Percentiles rank a stretch among this genome's conserved stretches.
Evolutionary conservation across 2,797 vertebrate species (phyloP).

Genomic region (Karalla daura): DNA sequence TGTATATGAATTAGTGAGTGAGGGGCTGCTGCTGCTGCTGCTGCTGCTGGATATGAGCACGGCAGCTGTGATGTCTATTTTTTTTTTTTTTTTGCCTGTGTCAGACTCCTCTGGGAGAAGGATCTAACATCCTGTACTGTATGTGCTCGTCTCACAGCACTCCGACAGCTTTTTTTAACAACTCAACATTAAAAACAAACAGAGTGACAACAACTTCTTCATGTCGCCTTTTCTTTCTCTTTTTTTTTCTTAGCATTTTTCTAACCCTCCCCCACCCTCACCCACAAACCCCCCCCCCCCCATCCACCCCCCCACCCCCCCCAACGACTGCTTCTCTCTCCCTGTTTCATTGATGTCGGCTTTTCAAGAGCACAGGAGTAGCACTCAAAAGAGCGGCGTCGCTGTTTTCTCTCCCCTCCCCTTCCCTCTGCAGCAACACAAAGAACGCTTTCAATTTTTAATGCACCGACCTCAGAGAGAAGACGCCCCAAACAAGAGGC

Average conservation of each 20-base stretch:
- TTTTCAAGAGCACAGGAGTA: slow-evolving; percentile 69
- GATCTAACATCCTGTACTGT: slow-evolving; percentile 66
- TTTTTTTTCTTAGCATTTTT: no score
- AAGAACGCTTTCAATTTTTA: slow-evolving; percentile 76
- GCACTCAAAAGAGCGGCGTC: slow-evolving; percentile 42
- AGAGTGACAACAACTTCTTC: slow-evolving; percentile 68
- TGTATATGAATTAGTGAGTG: slow-evolving; percentile 1
- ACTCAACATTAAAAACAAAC: slow-evolving; percentile 69
- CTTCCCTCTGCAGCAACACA: slow-evolving; percentile 53
- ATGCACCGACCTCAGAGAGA: slow-evolving; percentile 65
- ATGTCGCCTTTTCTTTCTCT: slow-evolving; percentile 35
- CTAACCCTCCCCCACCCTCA: no score
- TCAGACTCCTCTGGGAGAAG: slow-evolving; percentile 60
- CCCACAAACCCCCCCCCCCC: no score
- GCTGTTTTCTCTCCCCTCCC: slow-evolving; percentile 33
- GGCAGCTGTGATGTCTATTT: slow-evolving; percentile 40
- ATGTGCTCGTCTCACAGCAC: slow-evolving; percentile 43
- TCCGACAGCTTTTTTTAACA: slow-evolving; percentile 55
- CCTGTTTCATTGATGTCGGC: slow-evolving; percentile 56
- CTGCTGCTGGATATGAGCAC: slow-evolving; percentile 10
- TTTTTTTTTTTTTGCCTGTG: slow-evolving; percentile 25
- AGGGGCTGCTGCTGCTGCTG: slow-evolving; percentile 33
- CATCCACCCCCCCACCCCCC: no score
- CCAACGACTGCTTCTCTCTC: not conserved
- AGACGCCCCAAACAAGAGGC: slow-evolving; percentile 53